Percentiles rank a stretch among this genome's conserved stretches.
phyloP scores from a whole-genome alignment of 1,140 invertebrate species.

The Littorina saxatilis region DNA sequence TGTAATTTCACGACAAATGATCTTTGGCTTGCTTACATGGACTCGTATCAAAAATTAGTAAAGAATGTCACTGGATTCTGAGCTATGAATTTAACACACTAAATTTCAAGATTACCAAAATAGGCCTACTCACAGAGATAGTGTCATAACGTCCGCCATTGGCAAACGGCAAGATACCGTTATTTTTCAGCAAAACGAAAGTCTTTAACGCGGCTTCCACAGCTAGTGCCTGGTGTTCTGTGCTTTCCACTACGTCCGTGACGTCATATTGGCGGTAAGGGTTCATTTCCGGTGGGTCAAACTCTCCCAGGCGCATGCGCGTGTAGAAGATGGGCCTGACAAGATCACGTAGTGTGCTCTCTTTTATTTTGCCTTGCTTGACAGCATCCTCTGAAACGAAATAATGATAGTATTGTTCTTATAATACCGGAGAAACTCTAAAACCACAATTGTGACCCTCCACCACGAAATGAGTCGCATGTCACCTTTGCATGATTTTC shows the following conservation, averaged over 20 bases:
- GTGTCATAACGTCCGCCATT: slow-evolving; percentile 47
- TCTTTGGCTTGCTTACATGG: too few relatives aligned
- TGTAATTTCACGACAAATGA: too few relatives aligned
- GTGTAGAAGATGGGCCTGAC: slow-evolving; percentile 71
- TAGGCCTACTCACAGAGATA: background rate
- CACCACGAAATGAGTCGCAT: too few relatives aligned
- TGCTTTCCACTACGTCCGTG: slow-evolving; percentile 53
- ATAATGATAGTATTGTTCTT: too few relatives aligned
- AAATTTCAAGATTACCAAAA: too few relatives aligned
- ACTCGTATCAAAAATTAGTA: too few relatives aligned
- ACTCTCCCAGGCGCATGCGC: slow-evolving; percentile 69
- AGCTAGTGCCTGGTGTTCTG: slow-evolving; percentile 53
- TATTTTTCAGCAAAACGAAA: slow-evolving; percentile 68
- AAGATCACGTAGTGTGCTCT: background rate
- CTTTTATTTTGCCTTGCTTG: slow-evolving; percentile 28
- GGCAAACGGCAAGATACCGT: slow-evolving; percentile 28
- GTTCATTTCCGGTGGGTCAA: slow-evolving; percentile 69
- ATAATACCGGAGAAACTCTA: too few relatives aligned
- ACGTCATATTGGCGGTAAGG: slow-evolving; percentile 52
- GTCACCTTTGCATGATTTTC: too few relatives aligned
- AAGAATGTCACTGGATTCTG: too few relatives aligned
- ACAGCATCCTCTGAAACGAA: slow-evolving; percentile 38
- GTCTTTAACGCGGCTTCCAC: slow-evolving; percentile 53
- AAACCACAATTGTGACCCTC: too few relatives aligned
- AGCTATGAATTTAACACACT: too few relatives aligned